A percentile compares a stretch with the other conserved stretches of the same genome.
Conservation (phyloP, 2,797 vertebrate genomes). For the Sebastes matsubarae region DNA sequence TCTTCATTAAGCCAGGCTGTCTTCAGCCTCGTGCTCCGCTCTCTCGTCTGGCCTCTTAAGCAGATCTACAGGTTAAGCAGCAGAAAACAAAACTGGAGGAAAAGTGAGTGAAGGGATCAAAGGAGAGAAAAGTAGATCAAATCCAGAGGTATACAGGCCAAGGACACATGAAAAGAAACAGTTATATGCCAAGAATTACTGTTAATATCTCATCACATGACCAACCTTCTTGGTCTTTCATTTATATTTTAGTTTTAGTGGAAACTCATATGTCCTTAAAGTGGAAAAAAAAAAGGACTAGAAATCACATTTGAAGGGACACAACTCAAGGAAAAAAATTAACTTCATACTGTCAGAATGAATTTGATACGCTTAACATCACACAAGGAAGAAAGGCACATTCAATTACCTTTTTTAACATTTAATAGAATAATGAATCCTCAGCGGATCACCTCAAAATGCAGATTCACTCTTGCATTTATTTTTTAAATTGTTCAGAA, state of each 20-base stretch:
- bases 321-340: not conserved
- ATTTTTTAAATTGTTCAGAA: conserved; percentile 1
- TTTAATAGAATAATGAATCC: not conserved
- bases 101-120: conserved; percentile 49
- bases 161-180: not conserved
- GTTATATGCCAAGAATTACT: not conserved
- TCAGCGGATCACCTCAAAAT: not conserved
- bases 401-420: not conserved
- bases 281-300: not conserved
- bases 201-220: not conserved
- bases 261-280: not conserved
- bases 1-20: conserved; percentile 64
- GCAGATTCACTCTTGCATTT: not conserved
- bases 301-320: not conserved
- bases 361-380: not conserved
- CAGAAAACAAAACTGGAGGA: conserved; percentile 42
- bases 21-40: conserved; percentile 46
- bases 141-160: not conserved
- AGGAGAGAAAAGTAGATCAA: not conserved
- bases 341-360: not conserved
- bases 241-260: not conserved
- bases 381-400: not conserved
- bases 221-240: not conserved
- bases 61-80: conserved; percentile 67
- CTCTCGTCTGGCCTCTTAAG: conserved; percentile 61